Evolutionary conservation across 2,797 vertebrate species (phyloP), one percentile per base, ranked within the genome.

Genomic region (Anguilla obscura): DNA sequence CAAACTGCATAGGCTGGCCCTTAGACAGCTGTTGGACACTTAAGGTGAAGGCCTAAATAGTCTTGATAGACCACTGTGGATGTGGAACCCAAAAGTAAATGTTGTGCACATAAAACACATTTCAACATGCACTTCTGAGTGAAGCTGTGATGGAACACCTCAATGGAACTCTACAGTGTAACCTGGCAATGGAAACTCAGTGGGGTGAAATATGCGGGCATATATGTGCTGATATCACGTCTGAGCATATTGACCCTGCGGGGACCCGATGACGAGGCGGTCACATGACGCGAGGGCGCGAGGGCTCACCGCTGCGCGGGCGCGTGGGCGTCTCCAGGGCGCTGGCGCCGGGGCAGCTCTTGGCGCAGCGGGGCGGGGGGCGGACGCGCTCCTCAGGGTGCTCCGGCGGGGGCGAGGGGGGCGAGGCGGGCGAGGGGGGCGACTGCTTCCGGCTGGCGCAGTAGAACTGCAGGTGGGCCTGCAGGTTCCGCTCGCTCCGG

Each of bases 401-500:
- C 80, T 97, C 97, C 87, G 96, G 94, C 56, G 93, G 92, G 18
- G 94, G 94, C 0, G 94, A 91, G 0, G 93, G 94, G 0, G 84
- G 50, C 63, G 97, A 96, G 95, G 76, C 97, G 21, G 94, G 94
- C 0, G 94, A 91, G 0, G 93, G 94, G 0, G 84, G 50, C 63
- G 97, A 96, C 92, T 96, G 94, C 89, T 97, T 96, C 83, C 96
- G 95, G 76, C 97, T 97, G 1, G 96, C 96, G 94, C 97, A 98
- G 92, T 98, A 98, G 91, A 97, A 97, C 96, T 97, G 97, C 89
- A 98, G 95, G 88, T 98, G 97, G 80, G 97, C 97, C 92, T 98
- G 97, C 89, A 97, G 94, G 93, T 98, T 98, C 87, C 96, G 91
- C 93, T 98, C 97, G 0, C 97, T 98, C 87, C 96, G 94, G 91